phyloP scores from a whole-genome alignment of 2,113 vertebrate genomes.

The Lepus timidus region DNA sequence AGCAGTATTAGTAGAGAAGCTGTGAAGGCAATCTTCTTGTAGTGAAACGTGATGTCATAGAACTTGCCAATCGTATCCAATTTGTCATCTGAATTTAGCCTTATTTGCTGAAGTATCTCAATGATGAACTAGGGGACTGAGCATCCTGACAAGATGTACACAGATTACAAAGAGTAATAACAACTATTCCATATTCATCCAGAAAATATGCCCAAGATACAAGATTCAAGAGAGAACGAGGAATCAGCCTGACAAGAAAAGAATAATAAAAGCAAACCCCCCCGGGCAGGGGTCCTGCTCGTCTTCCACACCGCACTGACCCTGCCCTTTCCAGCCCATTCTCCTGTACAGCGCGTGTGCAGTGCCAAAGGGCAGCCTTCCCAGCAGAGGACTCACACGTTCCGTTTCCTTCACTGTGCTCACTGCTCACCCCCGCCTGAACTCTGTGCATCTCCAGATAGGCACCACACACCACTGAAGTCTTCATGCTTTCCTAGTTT shows the following conservation, averaged over 20 bases:
- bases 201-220: slow-evolving; percentile 39
- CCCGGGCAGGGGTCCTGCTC: slow-evolving; percentile 9
- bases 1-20: slow-evolving; percentile 25
- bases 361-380: slow-evolving; percentile 69
- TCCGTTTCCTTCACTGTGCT: slow-evolving; percentile 52
- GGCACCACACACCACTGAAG: background rate
- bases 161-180: slow-evolving; percentile 35
- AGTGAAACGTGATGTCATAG: background rate
- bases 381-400: slow-evolving; percentile 61
- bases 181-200: background rate
- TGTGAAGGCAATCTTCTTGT: background rate
- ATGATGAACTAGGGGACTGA: slow-evolving; percentile 17
- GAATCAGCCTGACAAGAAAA: slow-evolving; percentile 34
- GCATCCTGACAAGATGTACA: background rate
- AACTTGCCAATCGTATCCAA: slow-evolving; percentile 24
- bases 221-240: slow-evolving; percentile 12
- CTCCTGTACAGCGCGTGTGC: background rate
- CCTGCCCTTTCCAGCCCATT: slow-evolving; percentile 12
- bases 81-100: slow-evolving; percentile 52
- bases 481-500: slow-evolving; percentile 1
- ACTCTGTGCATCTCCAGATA: slow-evolving; percentile 19
- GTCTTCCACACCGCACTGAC: background rate
- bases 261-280: slow-evolving; percentile 55
- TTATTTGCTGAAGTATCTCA: slow-evolving; percentile 17
- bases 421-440: slow-evolving; percentile 46